Base-by-base conservation (phyloP, 2,113 vertebrate genomes). In the Polyodon spathula region DNA sequence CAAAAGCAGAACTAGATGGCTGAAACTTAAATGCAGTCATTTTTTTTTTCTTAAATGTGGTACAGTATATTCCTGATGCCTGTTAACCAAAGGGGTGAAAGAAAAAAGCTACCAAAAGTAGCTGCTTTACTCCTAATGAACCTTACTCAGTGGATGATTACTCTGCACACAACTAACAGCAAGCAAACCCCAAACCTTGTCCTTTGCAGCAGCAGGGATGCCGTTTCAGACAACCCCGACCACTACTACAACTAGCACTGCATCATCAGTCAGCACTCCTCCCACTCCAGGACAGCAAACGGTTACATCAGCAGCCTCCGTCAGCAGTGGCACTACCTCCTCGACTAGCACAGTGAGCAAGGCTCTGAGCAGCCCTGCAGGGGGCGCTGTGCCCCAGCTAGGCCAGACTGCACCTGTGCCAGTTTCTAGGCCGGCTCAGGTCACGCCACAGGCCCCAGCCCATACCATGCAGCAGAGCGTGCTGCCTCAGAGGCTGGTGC, bases 401-500 rank as follows among this genome's bases (percentile, higher is more conserved):
- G 84, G 85, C 77, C 88, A 83, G 74, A 69, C 89, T 73, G 71
- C 76, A 39, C 63, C 76, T 68, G 62, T 72, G 40, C 81, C 79
- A 67, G 66, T 77, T 60, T 66, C 78, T 64, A 79, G 81, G 68
- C 71, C 77, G 17, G 63, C 78, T 54, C 81, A 85, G 78, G 79
- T 88, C 77, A 81, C 79, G 77, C 76, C 80, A 66, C 92, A 90
- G 85, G 82, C 82, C 84, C 81, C 87, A 76, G 56, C 83, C 64
- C 85, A 83, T 76, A 73, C 80, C 66, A 76, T 91, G 71, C 91
- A 92, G 81, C 92, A 89, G 82, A 91, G 84, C 74, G 73, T 91
- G 77, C 83, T 90, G 79, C 88, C 93, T 76, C 95, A 93, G 89
- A 93, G 93, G 90, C 91, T 98, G 87, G 90, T 97, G 73, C 89